Base-by-base conservation (phyloP, 2,113 vertebrate species). In the Melospiza georgiana region DNA sequence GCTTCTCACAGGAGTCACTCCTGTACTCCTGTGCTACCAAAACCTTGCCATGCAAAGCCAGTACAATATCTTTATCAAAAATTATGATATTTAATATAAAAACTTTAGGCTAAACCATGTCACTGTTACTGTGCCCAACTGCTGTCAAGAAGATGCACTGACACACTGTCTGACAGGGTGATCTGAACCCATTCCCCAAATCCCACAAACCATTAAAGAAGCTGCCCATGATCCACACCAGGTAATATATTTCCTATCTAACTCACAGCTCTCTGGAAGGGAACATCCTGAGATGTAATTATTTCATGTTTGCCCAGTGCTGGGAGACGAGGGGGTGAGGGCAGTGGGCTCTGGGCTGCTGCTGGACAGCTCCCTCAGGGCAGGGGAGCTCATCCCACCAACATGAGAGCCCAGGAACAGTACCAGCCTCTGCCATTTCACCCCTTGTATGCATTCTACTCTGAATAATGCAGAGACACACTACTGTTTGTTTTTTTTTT, bases 381-480 rank as follows among this genome's bases (percentile, higher is more conserved):
- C 12, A 15, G 7, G 16, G 11, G 15, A 19, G 18, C 37, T 21
- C 27, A 3, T 21, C 39, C 5, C 57, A 6, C 24, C 37, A 35
- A 3, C 43, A n/a, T 33, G 28, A 0, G 0, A 39, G 41, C 33
- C 31, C 52, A 35, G 21, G 1, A 25, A 11, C 1, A 0, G 20
- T 24, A 43, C 24, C 41, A 65, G 25, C 13, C 37, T 8, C 46
- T 17, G 51, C 19, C 39, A 18, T 8, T 11, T 23, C 58, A 46
- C 21, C 11, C 27, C 31, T 9, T 19, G n/a, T 0, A 5, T 2
- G 15, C 10, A 24, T 43, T 31, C n/a, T 37, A 2, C n/a, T 72
- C 59, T 5, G 71, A 48, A 69, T 3, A n/a, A 37, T 5, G 23
- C 28, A 62, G 8, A 54, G 5, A 12, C 12, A 19, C 15, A 27